These are phyloP conservation scores for Antedon mediterranea DNA, from an alignment of 53 echinoderm and acorn worm genomes.

Conservation along the genomic window DNA sequence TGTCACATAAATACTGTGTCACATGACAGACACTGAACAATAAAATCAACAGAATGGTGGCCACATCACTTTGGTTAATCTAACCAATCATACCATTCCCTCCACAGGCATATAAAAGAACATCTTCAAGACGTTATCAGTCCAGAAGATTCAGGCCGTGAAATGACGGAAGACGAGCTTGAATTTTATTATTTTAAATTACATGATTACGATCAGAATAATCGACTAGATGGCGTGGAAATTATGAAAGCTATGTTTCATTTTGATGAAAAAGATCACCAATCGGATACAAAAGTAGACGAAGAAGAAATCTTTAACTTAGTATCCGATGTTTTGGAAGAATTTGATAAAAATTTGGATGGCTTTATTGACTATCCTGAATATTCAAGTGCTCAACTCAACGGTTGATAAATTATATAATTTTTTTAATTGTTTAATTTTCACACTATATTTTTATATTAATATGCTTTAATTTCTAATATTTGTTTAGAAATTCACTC, in stretches of 20 bases:
- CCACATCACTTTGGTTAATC: too few species aligned
- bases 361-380: conserved; percentile 59
- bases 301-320: conserved; percentile 29
- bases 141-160: conserved; percentile 17
- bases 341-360: conserved; percentile 40
- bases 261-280: conserved; percentile 4
- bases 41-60: too few species aligned
- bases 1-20: too few species aligned
- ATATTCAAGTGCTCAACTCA: conserved; percentile 22
- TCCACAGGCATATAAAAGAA: conserved; percentile 38
- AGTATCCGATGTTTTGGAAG: conserved; percentile 31
- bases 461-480: too few species aligned
- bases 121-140: conserved; percentile 33
- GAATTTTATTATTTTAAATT: conserved; percentile 56
- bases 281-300: not conserved
- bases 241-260: conserved; percentile 50
- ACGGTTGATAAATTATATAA: too few species aligned
- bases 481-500: too few species aligned
- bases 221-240: conserved; percentile 56
- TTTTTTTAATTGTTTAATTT: too few species aligned
- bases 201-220: conserved; percentile 46
- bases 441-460: too few species aligned
- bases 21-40: too few species aligned
- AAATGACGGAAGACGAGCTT: conserved; percentile 34
- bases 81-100: too few species aligned